Percentiles rank a stretch among this genome's conserved stretches.
These are phyloP conservation scores for Brachirus orientalis DNA, from an alignment of 2,113 vertebrate genomes.

Conservation along the genomic window DNA sequence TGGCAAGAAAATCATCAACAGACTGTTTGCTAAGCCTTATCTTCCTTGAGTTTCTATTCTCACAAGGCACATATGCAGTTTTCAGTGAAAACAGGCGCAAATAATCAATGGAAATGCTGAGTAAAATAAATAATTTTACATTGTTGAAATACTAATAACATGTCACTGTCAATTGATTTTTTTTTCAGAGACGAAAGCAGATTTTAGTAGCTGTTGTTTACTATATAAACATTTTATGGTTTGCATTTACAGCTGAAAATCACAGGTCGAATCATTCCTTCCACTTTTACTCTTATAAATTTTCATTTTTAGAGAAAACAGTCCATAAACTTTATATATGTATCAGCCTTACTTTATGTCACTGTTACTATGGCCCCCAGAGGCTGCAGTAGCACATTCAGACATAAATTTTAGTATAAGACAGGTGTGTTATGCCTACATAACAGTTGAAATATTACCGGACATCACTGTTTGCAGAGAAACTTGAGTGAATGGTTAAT, in stretches of 20 bases:
- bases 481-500: constrained; percentile 2
- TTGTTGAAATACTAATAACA: neutral
- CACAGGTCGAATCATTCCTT: no score
- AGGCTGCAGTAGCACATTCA: no score
- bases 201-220: no score
- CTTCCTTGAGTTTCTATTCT: neutral
- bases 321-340: no score
- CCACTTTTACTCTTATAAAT: no score
- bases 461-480: constrained; percentile 17
- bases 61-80: neutral
- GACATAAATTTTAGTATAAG: neutral
- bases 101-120: no score
- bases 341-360: no score
- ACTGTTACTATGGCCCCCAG: no score
- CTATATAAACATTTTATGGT: no score
- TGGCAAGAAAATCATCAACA: constrained; percentile 1
- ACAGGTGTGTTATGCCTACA: neutral
- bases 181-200: neutral
- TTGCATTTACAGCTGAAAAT: no score
- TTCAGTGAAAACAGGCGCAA: neutral
- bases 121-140: neutral
- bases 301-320: no score
- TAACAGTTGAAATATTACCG: neutral
- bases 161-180: neutral
- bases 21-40: neutral